phyloP scores from a whole-genome alignment of 2,888 invertebrate species.

The Timema podura region DNA sequence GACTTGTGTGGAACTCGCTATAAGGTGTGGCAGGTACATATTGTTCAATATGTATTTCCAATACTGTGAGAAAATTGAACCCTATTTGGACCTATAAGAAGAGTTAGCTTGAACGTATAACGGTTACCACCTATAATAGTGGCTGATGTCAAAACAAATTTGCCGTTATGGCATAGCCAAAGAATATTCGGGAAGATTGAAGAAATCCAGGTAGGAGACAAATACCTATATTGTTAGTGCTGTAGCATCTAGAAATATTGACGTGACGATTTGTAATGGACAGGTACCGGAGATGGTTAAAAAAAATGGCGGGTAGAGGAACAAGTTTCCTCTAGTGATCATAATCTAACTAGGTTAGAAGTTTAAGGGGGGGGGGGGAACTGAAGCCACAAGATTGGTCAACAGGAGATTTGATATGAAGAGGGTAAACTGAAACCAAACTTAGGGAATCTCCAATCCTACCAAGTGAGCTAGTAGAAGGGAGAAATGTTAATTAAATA shows the following conservation, averaged over 20 bases:
- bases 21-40: neutral
- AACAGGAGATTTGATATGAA: neutral
- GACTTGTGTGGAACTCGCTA: neutral
- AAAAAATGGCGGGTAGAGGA: too few species aligned
- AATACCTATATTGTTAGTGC: neutral
- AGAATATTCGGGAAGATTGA: too few species aligned
- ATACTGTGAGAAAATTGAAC: too few species aligned
- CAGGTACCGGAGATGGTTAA: neutral
- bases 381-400: too few species aligned
- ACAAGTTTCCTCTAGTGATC: neutral
- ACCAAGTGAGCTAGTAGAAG: neutral
- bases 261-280: neutral
- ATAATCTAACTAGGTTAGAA: neutral
- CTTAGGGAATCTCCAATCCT: neutral
- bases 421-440: neutral
- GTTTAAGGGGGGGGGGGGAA: neutral
- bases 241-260: neutral
- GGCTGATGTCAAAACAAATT: conserved; percentile 13
- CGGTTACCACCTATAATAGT: neutral
- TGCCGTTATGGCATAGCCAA: neutral
- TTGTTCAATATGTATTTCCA: neutral
- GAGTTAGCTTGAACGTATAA: neutral
- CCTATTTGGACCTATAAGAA: neutral
- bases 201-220: too few species aligned
- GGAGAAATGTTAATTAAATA: neutral